phyloP scores from a whole-genome alignment of 2,888 invertebrate genomes.

The Amphipoea oculea region DNA sequence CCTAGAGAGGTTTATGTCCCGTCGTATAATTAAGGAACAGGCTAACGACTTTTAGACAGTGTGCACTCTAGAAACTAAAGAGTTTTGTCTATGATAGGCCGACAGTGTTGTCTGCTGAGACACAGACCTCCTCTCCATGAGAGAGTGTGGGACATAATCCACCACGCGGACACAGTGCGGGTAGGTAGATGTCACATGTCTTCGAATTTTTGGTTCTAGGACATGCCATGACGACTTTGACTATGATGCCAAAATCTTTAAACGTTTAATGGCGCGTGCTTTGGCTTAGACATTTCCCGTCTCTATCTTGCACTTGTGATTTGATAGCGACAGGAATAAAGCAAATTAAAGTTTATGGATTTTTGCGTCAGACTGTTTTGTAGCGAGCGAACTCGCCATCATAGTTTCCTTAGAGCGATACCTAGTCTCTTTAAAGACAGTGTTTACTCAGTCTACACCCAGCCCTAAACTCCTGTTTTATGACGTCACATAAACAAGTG shows the following conservation, averaged over 20 bases:
- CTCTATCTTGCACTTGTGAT: background rate
- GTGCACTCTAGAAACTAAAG: background rate
- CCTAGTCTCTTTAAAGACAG: background rate
- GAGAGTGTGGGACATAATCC: no score
- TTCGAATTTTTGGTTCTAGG: background rate
- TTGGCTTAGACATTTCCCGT: background rate
- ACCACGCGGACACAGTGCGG: no score
- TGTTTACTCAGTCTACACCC: background rate
- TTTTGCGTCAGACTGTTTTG: background rate
- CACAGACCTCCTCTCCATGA: no score
- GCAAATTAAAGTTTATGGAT: no score
- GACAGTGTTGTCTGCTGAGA: background rate
- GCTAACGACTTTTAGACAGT: slow-evolving; percentile 24
- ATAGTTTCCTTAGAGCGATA: background rate
- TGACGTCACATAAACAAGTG: slow-evolving; percentile 33
- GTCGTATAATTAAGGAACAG: slow-evolving; percentile 30
- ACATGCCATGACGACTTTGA: background rate
- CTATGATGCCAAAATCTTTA: background rate
- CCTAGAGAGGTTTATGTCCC: slow-evolving; percentile 22
- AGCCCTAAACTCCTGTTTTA: slow-evolving; percentile 8
- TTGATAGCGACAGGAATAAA: background rate
- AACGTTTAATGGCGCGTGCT: background rate
- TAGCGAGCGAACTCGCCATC: background rate
- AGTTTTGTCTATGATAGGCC: background rate
- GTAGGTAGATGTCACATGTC: no score